A percentile compares a stretch with the other conserved stretches of the same genome.
Conservation (phyloP, 1,140 invertebrate genomes). For the Cydia pomonella region DNA sequence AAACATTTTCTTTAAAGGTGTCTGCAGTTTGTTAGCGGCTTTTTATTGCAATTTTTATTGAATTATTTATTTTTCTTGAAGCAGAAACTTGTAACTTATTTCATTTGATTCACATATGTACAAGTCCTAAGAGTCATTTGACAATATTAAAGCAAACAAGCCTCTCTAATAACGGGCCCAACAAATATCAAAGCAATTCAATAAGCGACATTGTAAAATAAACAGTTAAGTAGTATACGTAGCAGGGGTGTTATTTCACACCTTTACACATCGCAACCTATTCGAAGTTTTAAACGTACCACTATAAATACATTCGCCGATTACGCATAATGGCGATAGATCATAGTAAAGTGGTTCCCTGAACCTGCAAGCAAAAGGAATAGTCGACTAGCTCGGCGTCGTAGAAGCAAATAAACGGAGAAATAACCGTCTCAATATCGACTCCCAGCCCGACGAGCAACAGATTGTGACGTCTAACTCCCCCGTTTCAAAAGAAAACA, state of each 20-base stretch:
- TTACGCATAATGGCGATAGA: neutral
- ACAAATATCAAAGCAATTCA: constrained; percentile 31
- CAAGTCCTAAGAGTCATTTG: neutral
- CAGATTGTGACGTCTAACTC: constrained; percentile 33
- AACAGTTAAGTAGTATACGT: constrained; percentile 18
- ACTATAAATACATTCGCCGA: neutral
- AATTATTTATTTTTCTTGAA: no score
- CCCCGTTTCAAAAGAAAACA: neutral
- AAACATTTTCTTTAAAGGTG: neutral
- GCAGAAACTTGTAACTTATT: neutral
- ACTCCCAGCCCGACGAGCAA: constrained; percentile 1
- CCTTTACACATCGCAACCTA: neutral
- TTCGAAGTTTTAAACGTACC: neutral
- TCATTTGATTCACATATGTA: neutral
- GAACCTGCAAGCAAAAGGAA: neutral
- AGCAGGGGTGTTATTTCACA: neutral
- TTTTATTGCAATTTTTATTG: no score
- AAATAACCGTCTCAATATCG: constrained; percentile 33
- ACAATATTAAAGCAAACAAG: constrained; percentile 11
- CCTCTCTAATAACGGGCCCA: constrained; percentile 9
- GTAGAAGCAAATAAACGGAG: constrained; percentile 30
- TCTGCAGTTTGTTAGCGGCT: no score
- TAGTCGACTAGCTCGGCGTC: neutral
- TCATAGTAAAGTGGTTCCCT: neutral
- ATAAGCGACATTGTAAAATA: constrained; percentile 30